These are phyloP conservation scores for Deilephila elpenor DNA, from an alignment of 2,888 invertebrate genomes.

Conservation along the genomic window DNA sequence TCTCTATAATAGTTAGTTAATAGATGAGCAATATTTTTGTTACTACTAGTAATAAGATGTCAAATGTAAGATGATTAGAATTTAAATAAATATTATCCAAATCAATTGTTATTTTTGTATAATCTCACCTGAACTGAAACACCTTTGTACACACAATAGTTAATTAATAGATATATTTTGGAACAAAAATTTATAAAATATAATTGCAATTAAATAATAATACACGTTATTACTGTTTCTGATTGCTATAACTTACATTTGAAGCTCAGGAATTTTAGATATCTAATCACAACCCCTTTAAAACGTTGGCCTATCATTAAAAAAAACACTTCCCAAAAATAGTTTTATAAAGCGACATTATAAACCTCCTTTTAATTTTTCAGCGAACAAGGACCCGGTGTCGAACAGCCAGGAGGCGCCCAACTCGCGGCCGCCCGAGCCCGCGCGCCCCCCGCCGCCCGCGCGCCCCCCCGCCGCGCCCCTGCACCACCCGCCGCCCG, in stretches of 20 bases:
- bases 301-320: too few species aligned
- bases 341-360: neutral
- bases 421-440: conserved; percentile 67
- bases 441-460: conserved; percentile 62
- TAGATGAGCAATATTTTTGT: conserved; percentile 80
- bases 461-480: conserved; percentile 55
- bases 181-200: neutral
- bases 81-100: conserved; percentile 75
- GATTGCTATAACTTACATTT: too few species aligned
- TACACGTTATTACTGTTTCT: neutral
- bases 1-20: conserved; percentile 51
- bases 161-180: neutral
- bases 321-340: neutral
- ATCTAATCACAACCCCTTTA: too few species aligned
- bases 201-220: neutral
- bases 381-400: conserved; percentile 65
- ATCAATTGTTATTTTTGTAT: conserved; percentile 57
- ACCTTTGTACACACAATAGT: neutral
- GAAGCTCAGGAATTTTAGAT: too few species aligned
- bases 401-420: conserved; percentile 60
- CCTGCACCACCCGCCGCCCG: conserved; percentile 60
- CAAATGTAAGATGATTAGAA: conserved; percentile 73
- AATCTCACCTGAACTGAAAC: conserved; percentile 20
- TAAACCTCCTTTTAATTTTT: conserved; percentile 44
- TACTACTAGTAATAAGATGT: conserved; percentile 73